These are phyloP conservation scores for Tragulus kanchil DNA, from an alignment of 2,113 vertebrate species.

Conservation along the genomic window DNA sequence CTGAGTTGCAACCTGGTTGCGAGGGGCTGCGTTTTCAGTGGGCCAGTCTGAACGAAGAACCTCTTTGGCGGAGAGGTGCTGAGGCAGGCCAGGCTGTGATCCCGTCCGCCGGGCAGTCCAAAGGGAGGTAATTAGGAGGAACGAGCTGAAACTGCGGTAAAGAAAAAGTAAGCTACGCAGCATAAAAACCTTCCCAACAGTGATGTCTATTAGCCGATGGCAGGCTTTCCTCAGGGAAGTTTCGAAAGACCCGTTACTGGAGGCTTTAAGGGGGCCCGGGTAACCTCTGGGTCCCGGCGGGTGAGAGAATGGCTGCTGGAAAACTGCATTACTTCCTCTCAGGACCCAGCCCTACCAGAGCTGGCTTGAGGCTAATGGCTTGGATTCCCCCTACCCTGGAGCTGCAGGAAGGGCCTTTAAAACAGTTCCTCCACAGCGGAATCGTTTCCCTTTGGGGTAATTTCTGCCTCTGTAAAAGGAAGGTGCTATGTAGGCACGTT, in stretches of 20 bases:
- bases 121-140: slow-evolving; percentile 66
- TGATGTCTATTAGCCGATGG: neutral
- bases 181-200: slow-evolving; percentile 27
- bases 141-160: neutral
- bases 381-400: fast-evolving
- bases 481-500: neutral
- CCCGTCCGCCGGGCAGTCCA: neutral
- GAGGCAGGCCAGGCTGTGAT: slow-evolving; percentile 35
- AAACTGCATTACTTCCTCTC: neutral
- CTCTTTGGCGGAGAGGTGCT: neutral
- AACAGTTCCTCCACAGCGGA: neutral
- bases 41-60: neutral
- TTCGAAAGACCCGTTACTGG: neutral
- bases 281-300: fast-evolving
- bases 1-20: neutral
- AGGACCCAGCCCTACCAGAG: neutral
- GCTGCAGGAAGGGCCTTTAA: neutral
- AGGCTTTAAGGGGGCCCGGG: neutral
- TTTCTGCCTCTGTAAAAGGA: neutral
- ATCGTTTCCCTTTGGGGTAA: neutral
- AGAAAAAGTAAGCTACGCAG: neutral
- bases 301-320: neutral
- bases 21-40: neutral
- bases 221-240: neutral
- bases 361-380: neutral